Conservation (phyloP, 2,888 invertebrate species). For the Ryuthela nishihirai region DNA sequence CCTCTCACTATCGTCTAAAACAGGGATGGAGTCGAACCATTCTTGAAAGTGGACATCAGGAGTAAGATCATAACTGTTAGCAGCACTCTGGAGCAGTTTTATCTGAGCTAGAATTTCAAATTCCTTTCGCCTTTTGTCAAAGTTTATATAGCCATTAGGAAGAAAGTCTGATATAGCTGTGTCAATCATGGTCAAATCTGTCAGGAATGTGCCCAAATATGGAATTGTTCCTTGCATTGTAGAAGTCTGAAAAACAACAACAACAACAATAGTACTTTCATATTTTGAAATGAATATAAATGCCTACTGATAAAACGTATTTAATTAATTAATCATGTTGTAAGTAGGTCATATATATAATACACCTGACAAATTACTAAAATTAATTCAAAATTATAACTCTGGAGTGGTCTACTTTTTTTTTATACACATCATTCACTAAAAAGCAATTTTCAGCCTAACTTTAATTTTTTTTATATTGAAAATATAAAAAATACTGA, state of each 20-base stretch:
- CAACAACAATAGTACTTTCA: too few species aligned
- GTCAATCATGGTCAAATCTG: slow-evolving; percentile 97
- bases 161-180: slow-evolving; percentile 55
- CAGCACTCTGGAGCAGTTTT: slow-evolving; percentile 89
- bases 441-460: too few species aligned
- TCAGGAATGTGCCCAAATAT: slow-evolving; percentile 94
- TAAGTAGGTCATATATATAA: too few species aligned
- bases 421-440: too few species aligned
- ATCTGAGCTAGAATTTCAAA: slow-evolving; percentile 97
- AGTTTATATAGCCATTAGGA: slow-evolving; percentile 75
- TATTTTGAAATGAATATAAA: background rate
- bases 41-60: slow-evolving; percentile 84
- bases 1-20: slow-evolving; percentile 88
- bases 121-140: slow-evolving; percentile 96
- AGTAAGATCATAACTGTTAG: slow-evolving; percentile 86
- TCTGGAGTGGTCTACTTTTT: too few species aligned
- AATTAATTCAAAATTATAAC: too few species aligned
- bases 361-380: too few species aligned
- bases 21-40: slow-evolving; percentile 91
- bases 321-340: too few species aligned
- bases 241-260: slow-evolving; percentile 17
- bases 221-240: slow-evolving; percentile 77
- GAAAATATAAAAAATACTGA: too few species aligned
- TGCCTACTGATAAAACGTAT: background rate
- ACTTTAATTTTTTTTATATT: too few species aligned